Percentiles rank a stretch among this genome's conserved stretches.
Conservation (phyloP, 1,140 invertebrate genomes). For the Pteromalus puparum region DNA sequence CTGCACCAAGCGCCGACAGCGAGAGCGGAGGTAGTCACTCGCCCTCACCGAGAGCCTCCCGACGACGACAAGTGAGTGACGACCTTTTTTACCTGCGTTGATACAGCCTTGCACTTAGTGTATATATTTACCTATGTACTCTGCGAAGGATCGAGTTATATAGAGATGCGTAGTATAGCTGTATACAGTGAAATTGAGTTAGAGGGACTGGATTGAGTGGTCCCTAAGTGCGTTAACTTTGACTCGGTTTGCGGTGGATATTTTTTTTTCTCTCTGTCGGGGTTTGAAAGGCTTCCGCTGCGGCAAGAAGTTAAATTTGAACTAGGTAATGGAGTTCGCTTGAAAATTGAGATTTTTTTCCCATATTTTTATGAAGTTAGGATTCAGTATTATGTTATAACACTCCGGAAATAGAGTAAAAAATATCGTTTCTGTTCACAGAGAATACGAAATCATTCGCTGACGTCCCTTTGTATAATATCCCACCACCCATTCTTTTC, state of each 20-base stretch:
- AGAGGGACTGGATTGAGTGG: not conserved
- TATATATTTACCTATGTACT: no score
- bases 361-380: no score
- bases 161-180: not conserved
- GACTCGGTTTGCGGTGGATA: not conserved
- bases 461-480: slow-evolving; percentile 97
- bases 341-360: no score
- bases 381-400: no score
- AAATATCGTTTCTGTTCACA: slow-evolving; percentile 71
- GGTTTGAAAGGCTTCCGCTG: no score
- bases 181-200: not conserved
- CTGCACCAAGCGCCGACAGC: slow-evolving; percentile 84
- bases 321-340: no score
- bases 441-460: slow-evolving; percentile 90
- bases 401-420: not conserved
- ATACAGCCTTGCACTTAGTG: no score
- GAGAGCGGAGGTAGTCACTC: slow-evolving; percentile 92
- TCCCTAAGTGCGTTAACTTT: not conserved
- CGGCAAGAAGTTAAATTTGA: no score
- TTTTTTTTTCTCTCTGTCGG: no score
- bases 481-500: slow-evolving; percentile 99
- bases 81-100: no score
- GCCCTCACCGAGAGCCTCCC: slow-evolving; percentile 88
- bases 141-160: no score
- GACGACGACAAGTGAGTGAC: slow-evolving; percentile 82